Evolutionary conservation across 2,113 vertebrate genomes (phyloP).

Genomic region (Lanius ludovicianus): DNA sequence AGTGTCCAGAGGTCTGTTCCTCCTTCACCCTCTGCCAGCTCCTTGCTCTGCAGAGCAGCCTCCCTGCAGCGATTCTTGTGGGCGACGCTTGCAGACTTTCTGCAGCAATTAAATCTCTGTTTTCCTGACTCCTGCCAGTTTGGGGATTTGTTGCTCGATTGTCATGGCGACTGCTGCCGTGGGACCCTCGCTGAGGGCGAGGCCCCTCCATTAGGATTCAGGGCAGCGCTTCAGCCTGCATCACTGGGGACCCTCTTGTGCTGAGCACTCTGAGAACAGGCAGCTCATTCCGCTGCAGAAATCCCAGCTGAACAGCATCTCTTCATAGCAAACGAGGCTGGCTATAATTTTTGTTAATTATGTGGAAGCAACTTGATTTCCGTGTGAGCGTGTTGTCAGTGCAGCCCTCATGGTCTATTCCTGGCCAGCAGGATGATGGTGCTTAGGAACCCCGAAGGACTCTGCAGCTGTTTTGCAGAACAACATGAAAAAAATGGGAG

Average conservation of each 20-base stretch:
- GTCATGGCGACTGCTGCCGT: neutral
- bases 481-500: neutral
- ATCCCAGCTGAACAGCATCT: neutral
- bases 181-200: neutral
- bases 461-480: neutral
- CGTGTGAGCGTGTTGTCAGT: fast-evolving
- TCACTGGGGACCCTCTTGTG: neutral
- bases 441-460: neutral
- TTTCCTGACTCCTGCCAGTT: neutral
- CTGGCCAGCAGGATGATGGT: neutral
- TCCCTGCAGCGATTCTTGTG: neutral
- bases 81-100: neutral
- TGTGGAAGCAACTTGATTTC: neutral
- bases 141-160: neutral
- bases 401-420: fast-evolving
- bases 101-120: neutral
- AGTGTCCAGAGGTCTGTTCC: neutral
- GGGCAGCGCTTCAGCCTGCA: neutral
- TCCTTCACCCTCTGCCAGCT: neutral
- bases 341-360: neutral
- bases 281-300: neutral
- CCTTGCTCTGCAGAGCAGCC: neutral
- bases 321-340: neutral
- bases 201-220: neutral
- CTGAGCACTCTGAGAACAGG: fast-evolving